Base-by-base conservation (phyloP, 1,140 invertebrate genomes). In the Hycleus phaleratus region DNA sequence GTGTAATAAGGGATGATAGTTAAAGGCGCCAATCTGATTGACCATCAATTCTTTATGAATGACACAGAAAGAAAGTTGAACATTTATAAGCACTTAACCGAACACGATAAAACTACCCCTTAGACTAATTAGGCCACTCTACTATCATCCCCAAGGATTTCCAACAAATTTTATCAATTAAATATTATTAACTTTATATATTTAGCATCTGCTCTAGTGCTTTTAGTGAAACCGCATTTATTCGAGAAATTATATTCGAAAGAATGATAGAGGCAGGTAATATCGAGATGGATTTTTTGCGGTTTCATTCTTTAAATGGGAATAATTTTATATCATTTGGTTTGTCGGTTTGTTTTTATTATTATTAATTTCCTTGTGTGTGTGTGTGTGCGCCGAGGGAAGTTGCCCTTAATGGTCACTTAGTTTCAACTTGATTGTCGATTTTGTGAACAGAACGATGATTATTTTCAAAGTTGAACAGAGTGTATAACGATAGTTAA, bases 321-420 rank as follows among this genome's bases (percentile, higher is more conserved):
- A 60, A 63, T 64, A 66, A 66, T 66, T 66, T 64, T 59, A 64
- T 66, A 66, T 65, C 63, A 65, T 65, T 65, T 65, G 38, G 61
- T 56, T 38, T 55, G 32, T 32, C 7, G 32, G 32, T 4, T 32
- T 32, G 32, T 32, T 32, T 4, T 32, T 32, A 7, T 32, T 32
- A 7, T 32, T 32, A 7, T 32, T 32, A 18, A 18, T 18, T 18
- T 18, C 2, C 18, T 18, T 18, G 1, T 18, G 18, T 18, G 18
- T 18, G 18, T 18, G 18, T 18, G 18, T 18, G 18, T 18, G 18
- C 0, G 26, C 7, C 7, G 32, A 5, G 4, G 32, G 32, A 32
- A 7, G 32, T 32, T 5, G 55, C 11, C 57, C 45, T 40, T 63
- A 67, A 67, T 62, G 59, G 62, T 64, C 62, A 59, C 58, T 63